Evolutionary conservation across 1,140 invertebrate species (phyloP).

Genomic region (Caenorhabditis tropicalis): DNA sequence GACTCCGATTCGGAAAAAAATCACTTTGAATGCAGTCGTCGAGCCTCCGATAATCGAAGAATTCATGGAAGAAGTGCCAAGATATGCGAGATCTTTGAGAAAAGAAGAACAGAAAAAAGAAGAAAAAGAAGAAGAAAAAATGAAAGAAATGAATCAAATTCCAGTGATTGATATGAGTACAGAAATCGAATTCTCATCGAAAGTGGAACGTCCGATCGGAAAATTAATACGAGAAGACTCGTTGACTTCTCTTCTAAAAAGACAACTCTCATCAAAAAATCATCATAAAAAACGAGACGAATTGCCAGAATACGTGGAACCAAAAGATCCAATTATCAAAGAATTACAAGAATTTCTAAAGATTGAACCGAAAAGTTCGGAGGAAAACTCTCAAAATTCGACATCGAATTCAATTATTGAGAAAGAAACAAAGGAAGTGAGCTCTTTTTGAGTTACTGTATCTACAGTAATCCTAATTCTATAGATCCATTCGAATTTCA

Average conservation of each 20-base stretch:
- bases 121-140: neutral
- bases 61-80: neutral
- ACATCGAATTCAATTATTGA: neutral
- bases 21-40: neutral
- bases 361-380: constrained; percentile 34
- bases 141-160: neutral
- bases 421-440: neutral
- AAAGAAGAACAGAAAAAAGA: neutral
- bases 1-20: constrained; percentile 8
- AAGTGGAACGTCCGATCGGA: neutral
- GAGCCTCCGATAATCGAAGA: neutral
- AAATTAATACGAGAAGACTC: constrained; percentile 1
- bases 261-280: neutral
- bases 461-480: no score
- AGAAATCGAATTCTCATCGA: constrained; percentile 15
- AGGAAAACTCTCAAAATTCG: neutral
- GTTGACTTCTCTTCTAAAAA: neutral
- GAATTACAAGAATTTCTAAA: constrained; percentile 16
- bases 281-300: neutral
- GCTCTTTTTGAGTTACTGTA: neutral
- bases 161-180: constrained; percentile 18
- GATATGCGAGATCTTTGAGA: constrained; percentile 3
- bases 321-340: constrained; percentile 22
- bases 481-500: neutral
- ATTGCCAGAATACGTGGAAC: constrained; percentile 7